Evolutionary conservation across 2,113 vertebrate species (phyloP), one percentile per base, ranked within the genome.

Genomic region (Phoenicopterus ruber): DNA sequence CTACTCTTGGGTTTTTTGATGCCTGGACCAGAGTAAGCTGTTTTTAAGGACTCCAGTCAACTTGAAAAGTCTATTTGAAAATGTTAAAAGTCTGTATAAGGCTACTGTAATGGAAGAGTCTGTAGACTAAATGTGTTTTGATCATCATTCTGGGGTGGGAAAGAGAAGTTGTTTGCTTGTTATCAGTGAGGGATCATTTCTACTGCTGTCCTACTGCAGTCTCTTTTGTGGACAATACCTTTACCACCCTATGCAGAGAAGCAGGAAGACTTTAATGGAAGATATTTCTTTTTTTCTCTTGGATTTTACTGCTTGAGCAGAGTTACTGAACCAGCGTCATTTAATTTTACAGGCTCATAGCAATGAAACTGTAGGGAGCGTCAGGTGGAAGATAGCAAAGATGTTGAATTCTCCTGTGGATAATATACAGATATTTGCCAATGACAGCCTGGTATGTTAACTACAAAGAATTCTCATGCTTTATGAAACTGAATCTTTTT

Each of bases 401-500:
- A 99, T 99, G 96, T 95, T 99, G 96, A 99, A 98, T 97, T 99
- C 99, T 44, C 99, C 99, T 8, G 98, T 99, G 98, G 99, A 99
- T 96, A 99, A 99, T 69, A 99, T 99, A 92, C 99, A 99, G 97
- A 99, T 99, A 98, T 99, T 99, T 98, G 99, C 99, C 83, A 99
- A 99, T 88, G 99, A 99, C 59, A 99, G 99, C 82, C 98, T 99
- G 99, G 99, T 99, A 96, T 96, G 99, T 98, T 84, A 73, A 55
- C 88, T 82, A 32, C 29, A 77, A 71, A 66, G 17, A 70, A 29
- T 67, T 88, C 49, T 70, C 11, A 9, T 76, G 82, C 55, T 59
- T 42, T 17, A 14, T 83, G 26, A 84, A 74, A 71, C 25, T 36
- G 18, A 58, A 55, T 71, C 36, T 88, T 47, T 84, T 16, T 70